Percentiles rank a stretch among this genome's conserved stretches.
phyloP scores from a whole-genome alignment of 2,113 vertebrate genomes.

The Melanerpes aurifrons region DNA sequence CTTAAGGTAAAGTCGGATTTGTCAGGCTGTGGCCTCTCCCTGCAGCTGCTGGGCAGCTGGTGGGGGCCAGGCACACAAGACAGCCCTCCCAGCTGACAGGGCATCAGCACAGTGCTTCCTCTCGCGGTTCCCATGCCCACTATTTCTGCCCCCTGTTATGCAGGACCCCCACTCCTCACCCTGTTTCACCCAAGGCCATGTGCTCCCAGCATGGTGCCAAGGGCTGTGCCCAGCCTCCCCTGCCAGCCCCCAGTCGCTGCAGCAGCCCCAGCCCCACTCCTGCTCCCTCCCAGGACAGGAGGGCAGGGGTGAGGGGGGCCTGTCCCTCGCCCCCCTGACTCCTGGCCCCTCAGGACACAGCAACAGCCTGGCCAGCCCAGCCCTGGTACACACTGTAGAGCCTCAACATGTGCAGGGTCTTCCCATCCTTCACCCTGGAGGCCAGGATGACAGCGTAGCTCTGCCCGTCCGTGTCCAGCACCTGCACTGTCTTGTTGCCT shows the following conservation, averaged over 20 bases:
- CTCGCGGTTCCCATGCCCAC: not conserved
- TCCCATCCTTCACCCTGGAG: not conserved
- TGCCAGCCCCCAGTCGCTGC: not conserved
- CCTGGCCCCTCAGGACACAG: not conserved
- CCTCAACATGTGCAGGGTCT: slow-evolving; percentile 11
- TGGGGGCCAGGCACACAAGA: not conserved
- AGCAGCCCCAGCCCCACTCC: accelerated
- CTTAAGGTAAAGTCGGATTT: slow-evolving; percentile 20
- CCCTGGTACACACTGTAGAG: slow-evolving; percentile 52
- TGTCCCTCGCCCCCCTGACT: accelerated
- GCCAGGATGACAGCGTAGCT: slow-evolving; percentile 1
- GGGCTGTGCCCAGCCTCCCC: not conserved
- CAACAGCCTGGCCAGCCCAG: accelerated
- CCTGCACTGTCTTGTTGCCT: not conserved
- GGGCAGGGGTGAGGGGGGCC: not conserved
- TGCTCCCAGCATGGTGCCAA: not conserved
- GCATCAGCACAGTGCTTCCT: not conserved
- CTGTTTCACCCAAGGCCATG: not conserved
- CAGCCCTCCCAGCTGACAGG: not conserved
- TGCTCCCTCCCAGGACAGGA: not conserved
- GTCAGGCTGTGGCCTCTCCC: not conserved
- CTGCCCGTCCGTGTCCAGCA: not conserved
- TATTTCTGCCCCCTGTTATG: not conserved
- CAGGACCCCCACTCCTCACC: not conserved
- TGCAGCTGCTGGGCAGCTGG: not conserved